Conservation (phyloP, 2,113 vertebrate genomes). For the Peromyscus maniculatus region DNA sequence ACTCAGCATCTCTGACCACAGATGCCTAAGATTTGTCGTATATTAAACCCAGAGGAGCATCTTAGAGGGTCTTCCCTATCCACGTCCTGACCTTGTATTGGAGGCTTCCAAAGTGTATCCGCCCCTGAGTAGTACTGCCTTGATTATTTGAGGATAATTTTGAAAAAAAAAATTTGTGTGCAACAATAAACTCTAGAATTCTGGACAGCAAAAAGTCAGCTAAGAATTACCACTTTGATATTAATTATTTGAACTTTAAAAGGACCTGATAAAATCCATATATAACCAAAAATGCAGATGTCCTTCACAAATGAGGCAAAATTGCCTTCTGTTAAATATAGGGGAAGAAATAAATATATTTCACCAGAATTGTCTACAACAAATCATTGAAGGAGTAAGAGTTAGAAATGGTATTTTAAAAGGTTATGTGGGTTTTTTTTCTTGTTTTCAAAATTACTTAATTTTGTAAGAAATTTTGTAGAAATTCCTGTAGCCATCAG, state of each 20-base stretch:
- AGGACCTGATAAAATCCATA: background rate
- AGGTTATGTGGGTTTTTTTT: background rate
- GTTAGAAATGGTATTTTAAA: background rate
- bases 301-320: constrained; percentile 11
- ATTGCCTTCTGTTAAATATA: constrained; percentile 22
- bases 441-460: constrained; percentile 16
- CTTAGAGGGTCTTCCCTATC: constrained; percentile 62
- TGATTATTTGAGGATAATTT: constrained; percentile 15
- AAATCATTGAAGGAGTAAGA: constrained; percentile 9
- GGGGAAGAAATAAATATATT: background rate
- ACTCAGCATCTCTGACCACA: background rate
- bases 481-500: background rate
- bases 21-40: constrained; percentile 3
- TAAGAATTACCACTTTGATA: constrained; percentile 51
- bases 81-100: constrained; percentile 18
- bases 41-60: constrained; percentile 67
- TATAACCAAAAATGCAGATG: constrained; percentile 55
- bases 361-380: constrained; percentile 50
- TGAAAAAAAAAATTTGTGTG: constrained; percentile 61
- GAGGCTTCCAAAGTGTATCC: constrained; percentile 45
- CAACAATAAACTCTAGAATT: constrained; percentile 13
- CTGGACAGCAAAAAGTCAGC: constrained; percentile 32
- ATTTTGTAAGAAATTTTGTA: background rate
- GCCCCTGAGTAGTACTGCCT: background rate
- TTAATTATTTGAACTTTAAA: constrained; percentile 65